A percentile compares a stretch with the other conserved stretches of the same genome.
These are phyloP conservation scores for Mustela lutreola DNA, from an alignment of 2,113 vertebrate species.

Conservation along the genomic window DNA sequence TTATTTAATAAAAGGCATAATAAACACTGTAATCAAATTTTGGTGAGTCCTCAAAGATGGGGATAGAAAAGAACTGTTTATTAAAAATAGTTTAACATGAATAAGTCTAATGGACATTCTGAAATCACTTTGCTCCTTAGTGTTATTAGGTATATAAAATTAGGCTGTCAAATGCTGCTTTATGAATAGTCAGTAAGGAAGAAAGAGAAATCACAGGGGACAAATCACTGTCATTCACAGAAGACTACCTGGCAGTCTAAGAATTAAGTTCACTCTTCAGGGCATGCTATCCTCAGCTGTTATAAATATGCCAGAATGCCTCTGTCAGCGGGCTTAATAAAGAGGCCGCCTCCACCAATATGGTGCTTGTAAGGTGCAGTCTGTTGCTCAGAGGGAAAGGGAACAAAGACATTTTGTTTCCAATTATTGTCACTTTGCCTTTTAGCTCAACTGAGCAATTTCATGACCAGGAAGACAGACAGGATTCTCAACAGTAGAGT, in stretches of 20 bases:
- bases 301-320: conserved; percentile 87
- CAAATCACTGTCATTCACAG: conserved; percentile 89
- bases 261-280: conserved; percentile 88
- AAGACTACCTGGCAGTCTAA: conserved; percentile 87
- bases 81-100: conserved; percentile 66
- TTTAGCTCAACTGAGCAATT: conserved; percentile 73
- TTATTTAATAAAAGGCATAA: conserved; percentile 52
- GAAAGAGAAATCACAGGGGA: conserved; percentile 84
- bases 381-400: conserved; percentile 76
- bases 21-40: conserved; percentile 54
- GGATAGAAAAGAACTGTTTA: conserved; percentile 66
- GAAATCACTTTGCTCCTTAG: conserved; percentile 81
- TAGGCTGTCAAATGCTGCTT: conserved; percentile 86
- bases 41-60: background rate
- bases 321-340: conserved; percentile 83
- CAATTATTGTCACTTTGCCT: conserved; percentile 80
- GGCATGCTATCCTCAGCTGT: conserved; percentile 86
- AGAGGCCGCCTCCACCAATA: conserved; percentile 73
- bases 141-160: conserved; percentile 87
- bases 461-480: background rate
- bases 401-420: conserved; percentile 75
- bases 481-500: background rate
- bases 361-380: conserved; percentile 77
- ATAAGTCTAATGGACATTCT: conserved; percentile 78
- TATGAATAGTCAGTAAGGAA: conserved; percentile 83